Base-by-base conservation (phyloP, 2,888 invertebrate species). In the Synergus itoensis region DNA sequence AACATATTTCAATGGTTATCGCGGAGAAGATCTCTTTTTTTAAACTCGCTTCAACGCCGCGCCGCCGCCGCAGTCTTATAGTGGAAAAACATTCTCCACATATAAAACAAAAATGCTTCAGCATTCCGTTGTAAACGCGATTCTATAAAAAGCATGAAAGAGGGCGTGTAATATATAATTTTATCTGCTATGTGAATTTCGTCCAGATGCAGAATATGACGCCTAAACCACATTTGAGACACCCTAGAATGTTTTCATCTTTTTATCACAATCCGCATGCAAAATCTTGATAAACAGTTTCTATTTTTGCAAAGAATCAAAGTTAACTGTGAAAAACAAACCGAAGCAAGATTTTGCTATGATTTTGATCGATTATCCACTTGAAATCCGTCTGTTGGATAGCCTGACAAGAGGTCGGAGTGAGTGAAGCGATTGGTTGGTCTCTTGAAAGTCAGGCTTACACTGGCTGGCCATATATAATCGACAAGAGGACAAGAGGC, bases 401-500 rank as follows among this genome's bases (percentile, higher is more conserved):
- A 45, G 41, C 36, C 16, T 36, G n/a, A 40, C n/a, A 64, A 40
- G 41, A n/a, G 36, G 64, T 64, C 40, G 45, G 43, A 45, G 67
- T 63, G 36, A 63, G 36, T 63, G 16, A 8, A n/a, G 77, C 79
- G 78, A 82, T 81, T 83, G 83, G 83, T 82, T 81, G 82, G 80
- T 82, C 81, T 83, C 83, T 83, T 83, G 80, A 81, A 82, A 83
- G 83, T 83, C 82, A 82, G 79, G 80, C 82, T 79, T 79, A 82
- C 82, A 69, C 43, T 69, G 18, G 40, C 69, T 9, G 53, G 53
- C 21, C 28, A 18, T 77, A 63, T 41, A 41, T 67, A 43, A 43
- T 5, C 11, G 12, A 40, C 16, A 7, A 11, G 67, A 67, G 40
- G 41, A 18, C 40, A 67, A 67, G 41, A 67, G 67, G 67, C 67